Conservation (phyloP, 2,888 invertebrate genomes). For the Lycaena phlaeas region DNA sequence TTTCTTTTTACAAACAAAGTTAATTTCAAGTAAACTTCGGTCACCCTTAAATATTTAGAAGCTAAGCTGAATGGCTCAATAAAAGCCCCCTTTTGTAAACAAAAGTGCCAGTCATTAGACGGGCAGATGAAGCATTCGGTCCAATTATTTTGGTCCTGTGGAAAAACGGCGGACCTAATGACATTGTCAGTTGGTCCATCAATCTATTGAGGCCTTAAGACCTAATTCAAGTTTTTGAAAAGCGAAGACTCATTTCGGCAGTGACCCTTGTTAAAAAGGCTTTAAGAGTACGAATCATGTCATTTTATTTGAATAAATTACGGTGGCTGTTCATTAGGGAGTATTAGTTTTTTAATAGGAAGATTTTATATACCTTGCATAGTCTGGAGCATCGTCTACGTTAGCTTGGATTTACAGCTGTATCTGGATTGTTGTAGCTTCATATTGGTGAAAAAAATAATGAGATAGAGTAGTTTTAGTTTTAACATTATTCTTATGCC, state of each 20-base stretch:
- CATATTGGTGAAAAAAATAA: no score
- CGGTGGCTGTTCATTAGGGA: no score
- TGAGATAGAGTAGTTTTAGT: no score
- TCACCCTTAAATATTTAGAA: slow-evolving; percentile 9
- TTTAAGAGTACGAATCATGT: neutral
- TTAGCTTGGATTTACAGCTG: no score
- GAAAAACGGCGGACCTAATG: slow-evolving; percentile 62
- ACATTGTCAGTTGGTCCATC: slow-evolving; percentile 61
- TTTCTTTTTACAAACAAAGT: slow-evolving; percentile 4
- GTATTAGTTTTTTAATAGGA: no score
- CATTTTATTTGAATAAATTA: neutral
- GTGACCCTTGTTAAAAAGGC: slow-evolving; percentile 3
- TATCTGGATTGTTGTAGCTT: no score
- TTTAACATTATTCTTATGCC: no score
- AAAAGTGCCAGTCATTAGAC: slow-evolving; percentile 67
- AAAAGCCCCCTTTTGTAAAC: slow-evolving; percentile 50
- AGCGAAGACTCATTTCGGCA: slow-evolving; percentile 6
- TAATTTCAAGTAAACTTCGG: slow-evolving; percentile 7
- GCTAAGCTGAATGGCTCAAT: slow-evolving; percentile 10
- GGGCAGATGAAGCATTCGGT: slow-evolving; percentile 58
- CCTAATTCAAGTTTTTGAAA: slow-evolving; percentile 18
- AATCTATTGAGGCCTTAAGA: slow-evolving; percentile 48
- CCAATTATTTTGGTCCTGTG: slow-evolving; percentile 53
- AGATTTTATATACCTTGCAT: no score
- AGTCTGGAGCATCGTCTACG: no score